phyloP scores from a whole-genome alignment of 2,888 invertebrate genomes.

The Pristionchus japonicus region DNA sequence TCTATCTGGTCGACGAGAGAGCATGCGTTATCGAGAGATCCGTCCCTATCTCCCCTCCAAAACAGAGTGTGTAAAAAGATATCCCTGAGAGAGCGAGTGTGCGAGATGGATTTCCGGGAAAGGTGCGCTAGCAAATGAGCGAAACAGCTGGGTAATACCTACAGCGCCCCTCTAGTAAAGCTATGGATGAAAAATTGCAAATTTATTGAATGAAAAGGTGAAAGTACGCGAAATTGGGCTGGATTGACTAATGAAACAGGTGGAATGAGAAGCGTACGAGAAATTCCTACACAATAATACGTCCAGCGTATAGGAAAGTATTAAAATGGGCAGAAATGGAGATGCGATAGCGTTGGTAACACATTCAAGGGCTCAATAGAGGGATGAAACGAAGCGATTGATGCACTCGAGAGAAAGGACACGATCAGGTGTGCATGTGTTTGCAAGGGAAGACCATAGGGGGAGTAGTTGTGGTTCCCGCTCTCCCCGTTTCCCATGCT shows the following conservation, averaged over 20 bases:
- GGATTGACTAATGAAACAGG: not conserved
- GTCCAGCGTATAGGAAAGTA: too few species aligned
- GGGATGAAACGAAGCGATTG: not conserved
- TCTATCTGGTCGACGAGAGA: too few species aligned
- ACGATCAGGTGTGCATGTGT: not conserved
- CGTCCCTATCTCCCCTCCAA: not conserved
- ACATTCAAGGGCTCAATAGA: not conserved
- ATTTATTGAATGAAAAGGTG: too few species aligned
- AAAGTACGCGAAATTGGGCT: not conserved
- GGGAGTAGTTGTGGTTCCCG: not conserved
- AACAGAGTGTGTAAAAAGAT: conserved; percentile 29
- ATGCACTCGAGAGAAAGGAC: not conserved
- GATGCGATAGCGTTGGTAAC: not conserved
- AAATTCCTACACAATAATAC: too few species aligned
- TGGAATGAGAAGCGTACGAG: not conserved
- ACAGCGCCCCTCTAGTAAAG: too few species aligned
- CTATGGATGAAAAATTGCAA: too few species aligned
- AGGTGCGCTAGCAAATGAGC: not conserved
- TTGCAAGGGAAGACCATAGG: not conserved
- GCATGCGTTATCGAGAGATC: too few species aligned
- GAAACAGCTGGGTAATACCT: not conserved
- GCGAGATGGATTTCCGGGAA: conserved; percentile 6
- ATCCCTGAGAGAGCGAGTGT: not conserved
- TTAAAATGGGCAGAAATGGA: not conserved
- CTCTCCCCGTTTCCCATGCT: not conserved